Percentiles rank a stretch among this genome's conserved stretches.
Evolutionary conservation across 2,888 invertebrate genomes (phyloP).

Genomic region (Caenorhabditis angaria): DNA sequence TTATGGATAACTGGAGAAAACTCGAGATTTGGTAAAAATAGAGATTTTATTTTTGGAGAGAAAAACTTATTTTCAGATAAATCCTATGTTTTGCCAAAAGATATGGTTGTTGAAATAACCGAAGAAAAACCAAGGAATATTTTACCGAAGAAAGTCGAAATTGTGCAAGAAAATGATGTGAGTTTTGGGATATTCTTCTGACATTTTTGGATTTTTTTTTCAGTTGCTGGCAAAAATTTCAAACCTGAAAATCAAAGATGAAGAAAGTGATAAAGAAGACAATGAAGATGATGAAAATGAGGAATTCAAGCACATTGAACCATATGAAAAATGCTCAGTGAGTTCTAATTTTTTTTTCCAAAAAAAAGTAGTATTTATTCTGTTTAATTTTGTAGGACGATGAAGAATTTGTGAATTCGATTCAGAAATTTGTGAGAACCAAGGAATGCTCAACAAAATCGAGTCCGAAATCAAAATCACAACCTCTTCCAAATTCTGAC

Average conservation of each 20-base stretch:
- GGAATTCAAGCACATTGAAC: constrained; percentile 20
- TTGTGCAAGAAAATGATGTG: constrained; percentile 19
- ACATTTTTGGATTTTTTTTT: not conserved
- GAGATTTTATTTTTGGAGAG: not conserved
- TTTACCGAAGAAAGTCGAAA: constrained; percentile 4
- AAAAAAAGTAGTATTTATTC: not conserved
- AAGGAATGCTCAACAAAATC: not conserved
- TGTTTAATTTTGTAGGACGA: constrained; percentile 25
- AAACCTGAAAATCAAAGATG: constrained; percentile 16
- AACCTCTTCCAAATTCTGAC: constrained; percentile 6
- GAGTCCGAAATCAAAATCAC: not conserved
- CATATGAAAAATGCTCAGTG: constrained; percentile 17
- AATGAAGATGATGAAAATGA: constrained; percentile 16
- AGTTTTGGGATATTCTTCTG: not conserved
- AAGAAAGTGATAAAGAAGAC: constrained; percentile 18
- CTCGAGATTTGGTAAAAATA: not conserved
- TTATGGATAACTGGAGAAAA: constrained; percentile 51
- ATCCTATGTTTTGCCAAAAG: constrained; percentile 15
- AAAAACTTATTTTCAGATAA: constrained; percentile 13
- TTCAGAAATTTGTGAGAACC: constrained; percentile 13
- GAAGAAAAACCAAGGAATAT: not conserved
- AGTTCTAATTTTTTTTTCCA: not conserved
- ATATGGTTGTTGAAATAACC: constrained; percentile 10
- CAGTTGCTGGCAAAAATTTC: constrained; percentile 35
- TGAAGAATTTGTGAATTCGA: constrained; percentile 30